Evolutionary conservation across 2,888 invertebrate species (phyloP).

Genomic region (Ectemnius lituratus): DNA sequence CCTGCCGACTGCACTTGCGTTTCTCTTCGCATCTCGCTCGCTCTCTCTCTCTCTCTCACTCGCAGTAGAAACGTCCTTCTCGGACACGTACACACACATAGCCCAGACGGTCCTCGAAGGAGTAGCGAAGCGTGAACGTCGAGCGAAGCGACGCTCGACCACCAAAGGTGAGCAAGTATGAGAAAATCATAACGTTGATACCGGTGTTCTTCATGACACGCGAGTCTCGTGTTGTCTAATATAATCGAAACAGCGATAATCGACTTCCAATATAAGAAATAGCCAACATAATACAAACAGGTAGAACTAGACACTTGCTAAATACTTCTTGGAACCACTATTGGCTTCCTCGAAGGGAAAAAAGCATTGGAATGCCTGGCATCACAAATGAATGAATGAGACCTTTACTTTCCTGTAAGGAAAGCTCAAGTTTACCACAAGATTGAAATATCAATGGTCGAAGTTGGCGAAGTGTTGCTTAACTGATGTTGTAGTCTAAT

Average conservation of each 20-base stretch:
- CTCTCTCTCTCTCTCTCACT: neutral
- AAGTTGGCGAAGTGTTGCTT: too few relatives aligned
- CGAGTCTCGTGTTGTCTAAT: slow-evolving; percentile 2
- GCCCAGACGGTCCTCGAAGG: slow-evolving; percentile 8
- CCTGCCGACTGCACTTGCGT: neutral
- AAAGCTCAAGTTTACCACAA: too few relatives aligned
- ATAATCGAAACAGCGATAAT: neutral
- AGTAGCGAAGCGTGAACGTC: slow-evolving; percentile 40
- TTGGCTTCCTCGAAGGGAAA: too few relatives aligned
- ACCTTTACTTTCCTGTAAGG: too few relatives aligned
- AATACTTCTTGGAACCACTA: too few relatives aligned
- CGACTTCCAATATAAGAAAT: too few relatives aligned
- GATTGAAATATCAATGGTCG: too few relatives aligned
- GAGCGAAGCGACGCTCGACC: slow-evolving; percentile 46
- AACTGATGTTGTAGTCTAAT: too few relatives aligned
- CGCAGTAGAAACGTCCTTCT: neutral
- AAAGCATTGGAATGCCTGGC: too few relatives aligned
- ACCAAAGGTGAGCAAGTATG: slow-evolving; percentile 49
- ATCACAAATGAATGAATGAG: too few relatives aligned
- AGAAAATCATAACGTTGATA: slow-evolving; percentile 9
- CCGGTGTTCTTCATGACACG: slow-evolving; percentile 13
- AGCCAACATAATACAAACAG: neutral
- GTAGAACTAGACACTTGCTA: too few relatives aligned
- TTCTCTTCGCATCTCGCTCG: slow-evolving; percentile 7
- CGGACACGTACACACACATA: too few relatives aligned